Conservation (phyloP, 2,797 vertebrate species). For the Mallotus villosus region DNA sequence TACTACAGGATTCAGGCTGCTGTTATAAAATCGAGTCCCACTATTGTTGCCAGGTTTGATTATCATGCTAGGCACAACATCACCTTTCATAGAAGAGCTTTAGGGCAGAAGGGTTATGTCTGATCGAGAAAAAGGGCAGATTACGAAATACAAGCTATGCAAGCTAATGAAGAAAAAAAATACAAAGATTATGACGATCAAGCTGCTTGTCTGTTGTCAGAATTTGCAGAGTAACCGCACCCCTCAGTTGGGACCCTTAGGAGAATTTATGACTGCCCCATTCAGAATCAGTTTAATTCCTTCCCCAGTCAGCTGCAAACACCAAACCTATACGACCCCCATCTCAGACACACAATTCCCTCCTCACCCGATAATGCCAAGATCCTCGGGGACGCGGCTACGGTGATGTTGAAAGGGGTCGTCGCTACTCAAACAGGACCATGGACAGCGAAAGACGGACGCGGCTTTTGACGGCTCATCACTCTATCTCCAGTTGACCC, state of each 20-base stretch:
- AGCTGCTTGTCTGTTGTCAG: constrained; percentile 10
- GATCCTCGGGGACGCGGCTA: constrained; percentile 64
- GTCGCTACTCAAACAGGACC: constrained; percentile 77
- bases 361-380: constrained; percentile 72
- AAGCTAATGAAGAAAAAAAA: background rate
- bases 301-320: background rate
- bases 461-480: constrained; percentile 77
- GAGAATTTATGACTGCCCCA: background rate
- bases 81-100: constrained; percentile 7
- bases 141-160: background rate
- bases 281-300: background rate
- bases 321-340: constrained; percentile 10
- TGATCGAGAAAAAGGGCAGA: background rate
- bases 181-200: background rate
- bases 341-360: constrained; percentile 8
- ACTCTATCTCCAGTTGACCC: constrained; percentile 31
- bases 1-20: background rate
- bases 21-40: constrained; percentile 35
- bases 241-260: constrained; percentile 47
- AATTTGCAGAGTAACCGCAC: constrained; percentile 63
- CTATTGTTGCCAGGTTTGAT: constrained; percentile 39
- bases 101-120: background rate
- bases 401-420: constrained; percentile 68
- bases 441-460: constrained; percentile 79
- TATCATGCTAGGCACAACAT: constrained; percentile 15